A percentile compares a stretch with the other conserved stretches of the same genome.
Conservation (phyloP, 53 echinoderm and acorn worm species). For the Patiria pectinifera region DNA sequence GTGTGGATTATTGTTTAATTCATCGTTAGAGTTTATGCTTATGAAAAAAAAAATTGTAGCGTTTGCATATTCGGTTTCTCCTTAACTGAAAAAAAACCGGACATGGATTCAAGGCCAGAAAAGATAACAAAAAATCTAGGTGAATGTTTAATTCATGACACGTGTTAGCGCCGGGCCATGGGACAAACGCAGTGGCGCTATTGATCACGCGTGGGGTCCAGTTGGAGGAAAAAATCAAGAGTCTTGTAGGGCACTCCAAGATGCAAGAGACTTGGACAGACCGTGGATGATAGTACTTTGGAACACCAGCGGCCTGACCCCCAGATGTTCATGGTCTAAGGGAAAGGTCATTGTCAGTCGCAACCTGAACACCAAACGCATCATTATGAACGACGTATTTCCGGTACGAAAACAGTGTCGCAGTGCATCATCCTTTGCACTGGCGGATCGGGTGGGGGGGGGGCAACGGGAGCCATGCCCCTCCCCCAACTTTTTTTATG, state of each 20-base stretch:
- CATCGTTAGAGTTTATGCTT: too few species aligned
- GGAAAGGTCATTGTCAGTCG: not conserved
- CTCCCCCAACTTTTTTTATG: too few species aligned
- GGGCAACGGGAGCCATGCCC: too few species aligned
- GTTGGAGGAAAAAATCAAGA: not conserved
- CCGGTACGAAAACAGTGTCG: too few species aligned
- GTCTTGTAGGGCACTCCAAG: slow-evolving; percentile 18
- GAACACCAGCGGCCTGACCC: not conserved
- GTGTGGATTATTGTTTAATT: too few species aligned
- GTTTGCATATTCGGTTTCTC: not conserved
- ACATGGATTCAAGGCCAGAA: too few species aligned
- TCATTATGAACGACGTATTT: too few species aligned
- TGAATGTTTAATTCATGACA: slow-evolving; percentile 1
- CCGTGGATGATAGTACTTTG: not conserved
- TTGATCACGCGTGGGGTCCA: too few species aligned
- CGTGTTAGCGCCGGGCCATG: not conserved
- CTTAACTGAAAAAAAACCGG: too few species aligned
- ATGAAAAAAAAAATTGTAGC: not conserved
- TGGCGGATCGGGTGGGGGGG: too few species aligned
- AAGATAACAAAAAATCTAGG: not conserved
- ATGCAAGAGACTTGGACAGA: slow-evolving; percentile 21
- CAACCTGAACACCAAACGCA: not conserved
- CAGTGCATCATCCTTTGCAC: too few species aligned
- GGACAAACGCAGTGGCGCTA: not conserved
- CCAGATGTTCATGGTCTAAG: not conserved